Evolutionary conservation across 2,113 vertebrate genomes (phyloP), one percentile per base, ranked within the genome.

Genomic region (Trogon melanurus): DNA sequence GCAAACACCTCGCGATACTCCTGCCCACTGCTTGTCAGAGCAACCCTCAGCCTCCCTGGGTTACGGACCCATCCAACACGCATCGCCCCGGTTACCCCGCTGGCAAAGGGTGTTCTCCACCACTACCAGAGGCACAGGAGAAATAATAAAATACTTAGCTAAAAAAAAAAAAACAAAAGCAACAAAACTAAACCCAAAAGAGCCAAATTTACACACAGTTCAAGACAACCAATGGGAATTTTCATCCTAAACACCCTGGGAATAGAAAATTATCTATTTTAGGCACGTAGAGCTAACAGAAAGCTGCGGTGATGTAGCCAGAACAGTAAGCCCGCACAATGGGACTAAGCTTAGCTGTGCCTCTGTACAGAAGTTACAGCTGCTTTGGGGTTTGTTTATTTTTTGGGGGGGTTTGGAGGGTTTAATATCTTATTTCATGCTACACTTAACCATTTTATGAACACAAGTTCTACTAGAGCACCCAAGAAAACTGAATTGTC

Each of bases 51-150:
- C 6, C 5, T 50, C 48, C 61, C 61, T 25, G 8, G 11, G 14
- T 22, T 27, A 58, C 2, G 15, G 36, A 44, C 10, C 13, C 7
- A 27, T 21, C 38, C 29, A 64, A 17, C 0, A 1, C 0, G 0
- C 45, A 41, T 6, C 25, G 36, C 12, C 21, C 36, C 66, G 70
- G 1, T 47, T 26, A 16, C 23, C 26, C 17, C 21, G 8, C 26
- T 1, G 20, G 56, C 36, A 92, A n/a, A 27, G 6, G 6, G 38
- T 9, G 8, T 5, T 62, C 56, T 26, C 73, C 41, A n/a, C 18
- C 57, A 67, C 48, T 10, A 51, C 20, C 34, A 60, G 34, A 60
- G 11, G 41, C 13, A 56, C 67, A 4, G 16, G 12, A 53, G 48
- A 82, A 88, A 12, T 8, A 64, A 17, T 0, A 60, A 36, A n/a